phyloP scores from a whole-genome alignment of 2,113 vertebrate genomes.

The Dicerorhinus sumatrensis region DNA sequence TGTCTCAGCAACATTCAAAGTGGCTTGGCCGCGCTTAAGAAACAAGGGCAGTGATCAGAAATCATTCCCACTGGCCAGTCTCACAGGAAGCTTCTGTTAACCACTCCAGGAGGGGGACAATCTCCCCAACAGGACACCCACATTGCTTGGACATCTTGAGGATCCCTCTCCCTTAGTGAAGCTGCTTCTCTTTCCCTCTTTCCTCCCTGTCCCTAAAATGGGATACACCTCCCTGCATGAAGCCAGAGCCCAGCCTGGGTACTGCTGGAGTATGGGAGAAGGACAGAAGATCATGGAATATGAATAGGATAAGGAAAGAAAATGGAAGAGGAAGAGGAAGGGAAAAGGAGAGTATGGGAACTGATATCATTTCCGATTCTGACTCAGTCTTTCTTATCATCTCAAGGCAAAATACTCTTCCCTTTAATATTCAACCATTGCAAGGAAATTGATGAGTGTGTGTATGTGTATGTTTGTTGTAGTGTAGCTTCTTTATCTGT shows the following conservation, averaged over 20 bases:
- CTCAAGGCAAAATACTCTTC: neutral
- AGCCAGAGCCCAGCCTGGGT: neutral
- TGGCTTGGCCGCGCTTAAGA: neutral
- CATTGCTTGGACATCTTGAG: neutral
- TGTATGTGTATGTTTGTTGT: neutral
- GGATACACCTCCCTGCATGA: neutral
- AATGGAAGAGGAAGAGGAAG: neutral
- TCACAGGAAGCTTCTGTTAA: neutral
- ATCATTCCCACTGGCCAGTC: neutral
- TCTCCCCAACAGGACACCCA: neutral
- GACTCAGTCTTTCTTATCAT: neutral
- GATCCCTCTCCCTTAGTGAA: neutral
- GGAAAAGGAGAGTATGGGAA: neutral
- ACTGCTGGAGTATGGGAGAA: neutral
- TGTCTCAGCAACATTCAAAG: neutral
- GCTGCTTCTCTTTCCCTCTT: neutral
- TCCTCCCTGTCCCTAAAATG: neutral
- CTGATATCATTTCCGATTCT: neutral
- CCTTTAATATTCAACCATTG: neutral
- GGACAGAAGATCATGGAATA: neutral
- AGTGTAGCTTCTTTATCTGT: neutral
- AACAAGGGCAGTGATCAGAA: neutral
- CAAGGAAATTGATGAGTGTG: neutral
- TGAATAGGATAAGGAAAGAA: neutral
- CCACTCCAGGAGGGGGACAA: neutral